These are phyloP conservation scores for Sinella curviseta DNA, from an alignment of 1,140 invertebrate species.

Conservation along the genomic window DNA sequence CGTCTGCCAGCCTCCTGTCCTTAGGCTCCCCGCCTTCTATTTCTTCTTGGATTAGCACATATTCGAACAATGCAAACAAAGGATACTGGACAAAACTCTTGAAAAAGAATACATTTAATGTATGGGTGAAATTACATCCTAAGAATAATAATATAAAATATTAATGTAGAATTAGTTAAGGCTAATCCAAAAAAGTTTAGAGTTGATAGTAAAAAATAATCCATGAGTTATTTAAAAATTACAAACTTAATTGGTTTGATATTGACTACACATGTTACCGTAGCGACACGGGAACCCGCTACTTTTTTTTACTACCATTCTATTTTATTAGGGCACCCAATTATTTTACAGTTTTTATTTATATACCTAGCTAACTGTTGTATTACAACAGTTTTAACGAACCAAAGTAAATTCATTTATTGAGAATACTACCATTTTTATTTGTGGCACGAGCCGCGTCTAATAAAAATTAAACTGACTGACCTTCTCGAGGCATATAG, in stretches of 20 bases:
- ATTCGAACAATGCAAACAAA: background rate
- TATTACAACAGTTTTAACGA: background rate
- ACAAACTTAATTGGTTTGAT: too few relatives aligned
- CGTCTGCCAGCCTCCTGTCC: conserved; percentile 12
- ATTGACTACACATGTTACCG: too few relatives aligned
- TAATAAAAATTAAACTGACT: background rate
- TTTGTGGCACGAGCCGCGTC: background rate
- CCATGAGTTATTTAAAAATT: too few relatives aligned
- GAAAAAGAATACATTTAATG: background rate
- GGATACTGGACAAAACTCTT: background rate
- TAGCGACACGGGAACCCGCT: too few relatives aligned
- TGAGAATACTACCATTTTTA: background rate
- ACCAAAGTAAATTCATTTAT: background rate
- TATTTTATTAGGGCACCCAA: too few relatives aligned
- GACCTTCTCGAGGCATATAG: background rate
- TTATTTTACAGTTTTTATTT: too few relatives aligned
- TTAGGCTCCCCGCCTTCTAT: background rate
- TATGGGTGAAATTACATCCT: too few relatives aligned
- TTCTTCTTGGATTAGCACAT: background rate
- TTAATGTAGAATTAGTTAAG: too few relatives aligned
- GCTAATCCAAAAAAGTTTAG: too few relatives aligned
- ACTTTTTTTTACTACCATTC: too few relatives aligned
- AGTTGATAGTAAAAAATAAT: too few relatives aligned
- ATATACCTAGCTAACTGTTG: background rate
- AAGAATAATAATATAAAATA: too few relatives aligned